Base-by-base conservation (phyloP, 2,888 invertebrate genomes). In the Thereva nobilitata region DNA sequence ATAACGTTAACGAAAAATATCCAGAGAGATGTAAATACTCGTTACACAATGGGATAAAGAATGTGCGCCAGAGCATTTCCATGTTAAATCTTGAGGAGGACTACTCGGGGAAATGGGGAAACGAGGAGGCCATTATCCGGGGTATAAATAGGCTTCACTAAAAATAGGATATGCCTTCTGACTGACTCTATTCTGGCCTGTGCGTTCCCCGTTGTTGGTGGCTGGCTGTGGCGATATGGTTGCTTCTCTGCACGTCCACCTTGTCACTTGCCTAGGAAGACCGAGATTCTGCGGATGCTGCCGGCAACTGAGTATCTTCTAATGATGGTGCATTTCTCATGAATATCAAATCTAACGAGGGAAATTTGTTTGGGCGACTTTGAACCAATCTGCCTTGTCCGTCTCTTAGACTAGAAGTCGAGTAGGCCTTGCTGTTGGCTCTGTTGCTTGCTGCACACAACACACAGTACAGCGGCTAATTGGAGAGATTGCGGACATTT, bases 321-420 rank as follows among this genome's bases (percentile, higher is more conserved):
- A 59, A 59, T 59, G 57, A 47, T 47, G 47, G 42, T 47, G 57
- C 57, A 59, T 59, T 59, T 59, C 57, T 59, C 47, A 47, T 59
- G 57, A 59, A 59, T 59, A 59, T 47, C 45, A 59, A 59, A 47
- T 59, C 47, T 47, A 59, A 59, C 57, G 57, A 59, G 57, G 38
- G 47, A 59, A 38, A 59, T 59, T 59, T 59, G 47, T 59, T 47
- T 59, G 38, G 57, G 37, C 37, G 57, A 59, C 42, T 59, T 59
- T 42, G 47, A 42, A 59, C 38, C 57, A 59, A 23, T 23, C 23
- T 50, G 10, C 5, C 47, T 37, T 44, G n/a, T 23, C 34, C 57
- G n/a, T 59, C 57, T 59, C 7, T 47, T 35, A 59, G 37, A 47
- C 12, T 12, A n/a, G 56, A 5, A 10, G n/a, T 23, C 55, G 23